Evolutionary conservation across 2,113 vertebrate genomes (phyloP), one percentile per base, ranked within the genome.

Genomic region (Corythoichthys haematopterus): DNA sequence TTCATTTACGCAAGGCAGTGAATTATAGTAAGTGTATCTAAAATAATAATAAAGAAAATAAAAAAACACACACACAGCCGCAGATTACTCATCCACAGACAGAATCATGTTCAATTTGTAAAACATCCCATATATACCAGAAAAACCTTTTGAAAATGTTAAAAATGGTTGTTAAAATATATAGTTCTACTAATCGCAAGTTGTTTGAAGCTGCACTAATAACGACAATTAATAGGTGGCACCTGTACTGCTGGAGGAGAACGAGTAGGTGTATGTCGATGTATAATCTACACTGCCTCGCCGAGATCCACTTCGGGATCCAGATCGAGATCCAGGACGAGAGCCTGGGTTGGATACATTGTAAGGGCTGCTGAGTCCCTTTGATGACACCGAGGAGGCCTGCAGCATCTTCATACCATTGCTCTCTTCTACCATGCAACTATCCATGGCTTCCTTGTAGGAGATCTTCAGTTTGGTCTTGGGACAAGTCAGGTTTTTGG

Each of bases 391-490:
- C 0, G 97, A 98, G 12, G 97, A 91, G 0, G 98, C 98, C 88
- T 97, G 96, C 75, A 99, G 89, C 84, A 99, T 91, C 77, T 95
- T 95, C 72, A 99, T 90, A 6, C 95, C 94, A 0, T 94, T 97
- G 87, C 92, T 89, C 48, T 98, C 96, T 79, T 99, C 97, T 72
- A 99, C 96, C 97, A 99, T 98, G 71, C 95, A 98, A 60, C 91
- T 90, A 76, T 94, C 97, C 91, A 99, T 91, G 15, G 98, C 97
- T 68, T 99, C 93, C 83, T 95, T 98, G 84, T 98, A 98, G 40
- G 97, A 96, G 80, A 99, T 96, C 89, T 98, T 99, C 79, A 99
- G 90, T 67, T 99, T 99, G 65, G 98, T 99, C 88, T 99, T 99
- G 55, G 98, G 98, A 73, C 97, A 99, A 46, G 95, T 99, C 75